Base-by-base conservation (phyloP, 1,140 invertebrate species). In the Macrobrachium rosenbergii region DNA sequence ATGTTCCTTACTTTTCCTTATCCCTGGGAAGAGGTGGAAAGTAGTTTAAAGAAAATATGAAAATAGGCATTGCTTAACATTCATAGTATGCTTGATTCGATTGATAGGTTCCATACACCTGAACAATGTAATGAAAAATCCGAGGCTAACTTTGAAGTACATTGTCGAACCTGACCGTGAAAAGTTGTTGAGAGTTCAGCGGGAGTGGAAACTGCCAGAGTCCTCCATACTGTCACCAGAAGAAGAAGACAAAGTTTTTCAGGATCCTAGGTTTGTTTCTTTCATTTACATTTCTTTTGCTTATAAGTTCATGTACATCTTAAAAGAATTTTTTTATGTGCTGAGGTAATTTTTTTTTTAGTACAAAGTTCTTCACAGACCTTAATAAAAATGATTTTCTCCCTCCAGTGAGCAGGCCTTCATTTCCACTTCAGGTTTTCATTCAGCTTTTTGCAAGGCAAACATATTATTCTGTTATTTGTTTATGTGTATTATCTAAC, bases 101-200 rank as follows among this genome's bases (percentile, higher is more conserved):
- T n/a, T 28, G 19, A n/a, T 69, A 91, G 93, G 93, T 0, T 92
- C 93, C n/a, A 94, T 95, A 85, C 95, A 95, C 90, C 90, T 95
- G 62, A 90, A 91, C 23, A 94, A 93, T 75, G 91, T 95, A 23
- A 87, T 94, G 12, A 89, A 89, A 7, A 95, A 93, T 90, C 92
- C 92, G 10, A 92, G 94, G n/a, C 91, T 93, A 0, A 92, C 93
- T 43, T 89, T 95, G 2, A 89, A 94, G 3, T 95, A 95, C 89
- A 91, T 95, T 12, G 92, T 95, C 3, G 94, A 95, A 72, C 93
- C 94, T 59, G 89, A 92, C 2, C 89, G 91, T 17, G 91, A 92
- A 10, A 93, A 92, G 45, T 93, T 93, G 88, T 78, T 91, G 17
- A 92, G 92, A 19, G 89, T 94, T 0, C 93, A 92, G 76, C 90